phyloP scores from a whole-genome alignment of 2,888 invertebrate genomes.

The Villa cingulata region DNA sequence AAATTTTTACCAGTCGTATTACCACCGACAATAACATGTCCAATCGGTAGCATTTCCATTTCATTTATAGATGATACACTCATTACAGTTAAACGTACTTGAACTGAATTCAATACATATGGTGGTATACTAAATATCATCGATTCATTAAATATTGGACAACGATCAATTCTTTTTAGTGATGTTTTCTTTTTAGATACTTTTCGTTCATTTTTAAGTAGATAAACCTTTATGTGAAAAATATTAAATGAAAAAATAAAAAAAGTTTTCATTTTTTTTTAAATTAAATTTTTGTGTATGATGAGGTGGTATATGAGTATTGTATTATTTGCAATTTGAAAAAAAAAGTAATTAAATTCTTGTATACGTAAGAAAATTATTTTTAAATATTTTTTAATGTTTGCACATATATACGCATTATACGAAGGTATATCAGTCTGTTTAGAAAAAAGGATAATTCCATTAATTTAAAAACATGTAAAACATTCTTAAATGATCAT shows the following conservation, averaged over 20 bases:
- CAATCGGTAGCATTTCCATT: slow-evolving; percentile 45
- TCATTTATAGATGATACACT: slow-evolving; percentile 28
- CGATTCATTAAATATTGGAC: slow-evolving; percentile 71
- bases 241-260: background rate
- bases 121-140: slow-evolving; percentile 73
- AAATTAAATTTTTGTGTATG: too few relatives aligned
- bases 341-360: too few relatives aligned
- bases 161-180: slow-evolving; percentile 55
- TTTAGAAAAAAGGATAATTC: too few relatives aligned
- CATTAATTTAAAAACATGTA: too few relatives aligned
- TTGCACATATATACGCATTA: too few relatives aligned
- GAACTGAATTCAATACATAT: slow-evolving; percentile 53
- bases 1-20: slow-evolving; percentile 56
- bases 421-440: too few relatives aligned
- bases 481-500: too few relatives aligned
- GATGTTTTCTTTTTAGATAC: slow-evolving; percentile 70
- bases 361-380: too few relatives aligned
- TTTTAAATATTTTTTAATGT: too few relatives aligned
- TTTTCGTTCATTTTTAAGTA: slow-evolving; percentile 67
- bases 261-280: too few relatives aligned
- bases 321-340: too few relatives aligned
- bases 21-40: slow-evolving; percentile 66
- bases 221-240: slow-evolving; percentile 46
- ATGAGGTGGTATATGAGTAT: too few relatives aligned
- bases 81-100: slow-evolving; percentile 56